Conservation (phyloP, 2,113 vertebrate species). For the Nettapus auritus region DNA sequence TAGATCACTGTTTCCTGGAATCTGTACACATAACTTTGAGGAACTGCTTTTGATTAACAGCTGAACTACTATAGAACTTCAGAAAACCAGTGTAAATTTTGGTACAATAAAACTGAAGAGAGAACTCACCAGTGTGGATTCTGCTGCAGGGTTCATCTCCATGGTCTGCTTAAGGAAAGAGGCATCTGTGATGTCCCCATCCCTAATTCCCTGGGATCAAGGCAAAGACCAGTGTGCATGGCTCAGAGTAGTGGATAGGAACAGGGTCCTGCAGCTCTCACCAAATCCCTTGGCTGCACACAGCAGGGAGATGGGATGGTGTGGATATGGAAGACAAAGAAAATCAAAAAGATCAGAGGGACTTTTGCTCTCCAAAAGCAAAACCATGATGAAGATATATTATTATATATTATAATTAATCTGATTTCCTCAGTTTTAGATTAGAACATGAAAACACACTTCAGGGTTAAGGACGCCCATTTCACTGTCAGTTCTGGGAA, state of each 20-base stretch:
- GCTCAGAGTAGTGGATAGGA: background rate
- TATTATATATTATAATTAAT: background rate
- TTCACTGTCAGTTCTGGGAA: background rate
- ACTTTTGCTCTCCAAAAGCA: background rate
- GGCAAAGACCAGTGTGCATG: background rate
- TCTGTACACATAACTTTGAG: background rate
- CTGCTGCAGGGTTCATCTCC: background rate
- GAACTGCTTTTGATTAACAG: background rate
- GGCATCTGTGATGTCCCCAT: background rate
- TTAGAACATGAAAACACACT: background rate
- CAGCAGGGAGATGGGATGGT: background rate
- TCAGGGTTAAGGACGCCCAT: background rate
- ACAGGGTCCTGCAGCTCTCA: background rate
- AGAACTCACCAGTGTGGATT: background rate
- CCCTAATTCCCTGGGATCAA: background rate
- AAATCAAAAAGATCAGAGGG: background rate
- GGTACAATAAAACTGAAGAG: background rate
- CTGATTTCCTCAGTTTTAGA: background rate
- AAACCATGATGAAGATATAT: background rate
- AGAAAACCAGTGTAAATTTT: background rate
- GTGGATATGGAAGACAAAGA: background rate
- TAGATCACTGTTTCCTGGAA: background rate
- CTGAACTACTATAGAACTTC: background rate
- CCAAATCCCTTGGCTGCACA: background rate
- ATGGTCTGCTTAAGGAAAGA: background rate